A percentile compares a stretch with the other conserved stretches of the same genome.
Evolutionary conservation across 1,140 invertebrate species (phyloP).

Genomic region (Drosophila lacertosa): DNA sequence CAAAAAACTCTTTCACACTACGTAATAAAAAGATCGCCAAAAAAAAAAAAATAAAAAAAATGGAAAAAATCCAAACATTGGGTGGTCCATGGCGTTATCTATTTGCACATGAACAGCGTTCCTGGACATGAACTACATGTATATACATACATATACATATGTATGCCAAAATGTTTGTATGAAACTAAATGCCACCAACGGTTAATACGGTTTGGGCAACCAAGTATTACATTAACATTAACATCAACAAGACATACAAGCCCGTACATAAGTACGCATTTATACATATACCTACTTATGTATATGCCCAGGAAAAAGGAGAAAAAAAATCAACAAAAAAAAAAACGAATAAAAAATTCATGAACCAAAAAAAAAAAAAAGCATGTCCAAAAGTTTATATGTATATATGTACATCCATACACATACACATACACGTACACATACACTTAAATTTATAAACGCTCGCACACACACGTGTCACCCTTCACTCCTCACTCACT

Average conservation of each 20-base stretch:
- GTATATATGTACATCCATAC: conserved; percentile 3
- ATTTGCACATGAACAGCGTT: not conserved
- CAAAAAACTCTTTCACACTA: not conserved
- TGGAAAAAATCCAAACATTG: conserved; percentile 1
- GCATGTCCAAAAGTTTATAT: conserved; percentile 64
- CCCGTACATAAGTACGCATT: conserved; percentile 1
- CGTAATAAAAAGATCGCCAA: conserved; percentile 40
- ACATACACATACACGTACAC: conserved; percentile 14
- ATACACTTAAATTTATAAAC: conserved; percentile 2
- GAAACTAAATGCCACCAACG: conserved; percentile 13
- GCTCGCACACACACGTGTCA: not conserved
- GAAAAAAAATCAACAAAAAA: conserved; percentile 46
- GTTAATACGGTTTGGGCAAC: conserved; percentile 39
- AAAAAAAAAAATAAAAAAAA: conserved; percentile 29
- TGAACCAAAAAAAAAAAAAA: conserved; percentile 45
- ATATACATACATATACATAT: not conserved
- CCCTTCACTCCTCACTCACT: not conserved
- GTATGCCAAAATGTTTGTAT: not conserved
- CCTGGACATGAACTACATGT: not conserved
- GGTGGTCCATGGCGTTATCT: not conserved
- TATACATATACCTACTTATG: conserved; percentile 1
- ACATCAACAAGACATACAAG: conserved; percentile 26
- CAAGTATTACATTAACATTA: conserved; percentile 68
- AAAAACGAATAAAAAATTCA: conserved; percentile 42
- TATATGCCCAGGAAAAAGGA: conserved; percentile 24